Evolutionary conservation across 2,113 vertebrate genomes (phyloP).

Genomic region (Ovis aries): ARS-UI_Ramb_v3.0 NC_056055.1:199257501-199258000

Average conservation of each 20-base stretch:
- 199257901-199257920: not conserved
- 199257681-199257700: not conserved
- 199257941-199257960: not conserved
- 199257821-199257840: not conserved
- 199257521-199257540: not conserved
- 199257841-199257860: not conserved
- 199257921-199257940: not conserved
- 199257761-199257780: not conserved
- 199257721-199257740: not conserved
- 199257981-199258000: not conserved
- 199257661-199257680: not conserved
- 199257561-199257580: conserved; percentile 6
- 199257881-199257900: not conserved
- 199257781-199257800: not conserved
- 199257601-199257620: not conserved
- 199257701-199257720: not conserved
- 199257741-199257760: not conserved
- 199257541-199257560: not conserved
- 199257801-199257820: not conserved
- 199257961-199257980: not conserved
- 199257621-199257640: not conserved
- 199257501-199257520: not conserved
- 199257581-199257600: conserved; percentile 24
- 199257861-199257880: not conserved
- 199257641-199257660: not conserved